Percentiles rank a stretch among this genome's conserved stretches.
These are phyloP conservation scores for Thermophis baileyi DNA, from an alignment of 2,113 vertebrate genomes.

Conservation along the genomic window DNA sequence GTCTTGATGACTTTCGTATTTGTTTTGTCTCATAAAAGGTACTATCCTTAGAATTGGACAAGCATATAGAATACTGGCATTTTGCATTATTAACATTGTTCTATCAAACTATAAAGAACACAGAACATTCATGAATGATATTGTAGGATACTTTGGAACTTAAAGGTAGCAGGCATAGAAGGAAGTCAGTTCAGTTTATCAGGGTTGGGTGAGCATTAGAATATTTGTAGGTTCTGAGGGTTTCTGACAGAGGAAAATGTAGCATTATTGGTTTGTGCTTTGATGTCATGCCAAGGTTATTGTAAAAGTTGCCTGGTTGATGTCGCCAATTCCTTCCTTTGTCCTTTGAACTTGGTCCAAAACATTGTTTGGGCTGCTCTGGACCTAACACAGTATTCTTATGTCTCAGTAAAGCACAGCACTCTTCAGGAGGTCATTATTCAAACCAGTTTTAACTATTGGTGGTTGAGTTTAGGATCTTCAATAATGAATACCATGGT, in stretches of 20 bases:
- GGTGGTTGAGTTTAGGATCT: background rate
- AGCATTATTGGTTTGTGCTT: background rate
- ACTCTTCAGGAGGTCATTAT: background rate
- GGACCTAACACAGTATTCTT: background rate
- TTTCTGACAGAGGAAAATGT: background rate
- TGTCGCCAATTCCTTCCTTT: background rate
- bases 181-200: background rate
- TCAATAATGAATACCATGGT: background rate
- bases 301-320: background rate
- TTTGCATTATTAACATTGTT: background rate
- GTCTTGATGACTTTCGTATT: background rate
- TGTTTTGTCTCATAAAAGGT: background rate
- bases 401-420: background rate
- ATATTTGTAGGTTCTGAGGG: background rate
- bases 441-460: background rate
- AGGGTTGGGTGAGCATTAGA: background rate
- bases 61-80: background rate
- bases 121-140: background rate
- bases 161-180: background rate
- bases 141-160: background rate
- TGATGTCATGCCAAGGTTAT: background rate
- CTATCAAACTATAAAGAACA: background rate
- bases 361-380: background rate
- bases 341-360: background rate
- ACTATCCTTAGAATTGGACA: background rate